A percentile compares a stretch with the other conserved stretches of the same genome.
Evolutionary conservation across 1,140 invertebrate genomes (phyloP).

Genomic region (Notospermus geniculatus): DNA sequence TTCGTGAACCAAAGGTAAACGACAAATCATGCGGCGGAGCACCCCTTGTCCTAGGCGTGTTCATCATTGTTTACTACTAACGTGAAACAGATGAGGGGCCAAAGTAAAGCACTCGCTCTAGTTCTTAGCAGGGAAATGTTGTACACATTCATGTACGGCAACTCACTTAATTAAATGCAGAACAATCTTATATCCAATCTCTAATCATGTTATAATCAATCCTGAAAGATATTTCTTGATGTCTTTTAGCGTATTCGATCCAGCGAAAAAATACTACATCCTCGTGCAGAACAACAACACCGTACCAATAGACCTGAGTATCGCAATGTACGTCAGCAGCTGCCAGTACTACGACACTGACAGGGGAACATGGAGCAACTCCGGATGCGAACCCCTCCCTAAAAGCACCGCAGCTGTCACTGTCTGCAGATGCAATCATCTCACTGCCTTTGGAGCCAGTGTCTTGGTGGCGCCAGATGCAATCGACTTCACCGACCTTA

Average conservation of each 20-base stretch:
- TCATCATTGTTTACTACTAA: no score
- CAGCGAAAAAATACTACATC: constrained; percentile 19
- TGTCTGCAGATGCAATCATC: constrained; percentile 40
- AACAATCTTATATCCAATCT: no score
- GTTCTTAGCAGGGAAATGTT: no score
- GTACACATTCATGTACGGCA: no score
- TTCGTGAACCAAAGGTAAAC: constrained; percentile 32
- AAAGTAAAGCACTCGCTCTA: no score
- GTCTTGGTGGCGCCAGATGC: constrained; percentile 36
- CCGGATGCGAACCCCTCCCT: constrained; percentile 31
- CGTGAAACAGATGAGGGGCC: no score
- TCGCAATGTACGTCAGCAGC: constrained; percentile 29
- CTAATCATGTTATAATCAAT: no score
- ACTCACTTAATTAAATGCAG: no score
- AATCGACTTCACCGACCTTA: constrained; percentile 39
- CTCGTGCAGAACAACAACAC: constrained; percentile 26
- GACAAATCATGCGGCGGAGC: no score
- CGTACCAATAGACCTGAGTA: constrained; percentile 26
- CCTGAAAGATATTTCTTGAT: no score
- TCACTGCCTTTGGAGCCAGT: constrained; percentile 46
- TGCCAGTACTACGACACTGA: constrained; percentile 37
- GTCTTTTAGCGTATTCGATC: constrained; percentile 29
- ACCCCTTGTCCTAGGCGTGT: no score
- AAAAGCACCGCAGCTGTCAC: constrained; percentile 31
- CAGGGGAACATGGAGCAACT: constrained; percentile 25